Percentiles rank a stretch among this genome's conserved stretches.
These are phyloP conservation scores for Myotis findleyi DNA, from an alignment of 2,797 vertebrate genomes.

Conservation along the genomic window DNA sequence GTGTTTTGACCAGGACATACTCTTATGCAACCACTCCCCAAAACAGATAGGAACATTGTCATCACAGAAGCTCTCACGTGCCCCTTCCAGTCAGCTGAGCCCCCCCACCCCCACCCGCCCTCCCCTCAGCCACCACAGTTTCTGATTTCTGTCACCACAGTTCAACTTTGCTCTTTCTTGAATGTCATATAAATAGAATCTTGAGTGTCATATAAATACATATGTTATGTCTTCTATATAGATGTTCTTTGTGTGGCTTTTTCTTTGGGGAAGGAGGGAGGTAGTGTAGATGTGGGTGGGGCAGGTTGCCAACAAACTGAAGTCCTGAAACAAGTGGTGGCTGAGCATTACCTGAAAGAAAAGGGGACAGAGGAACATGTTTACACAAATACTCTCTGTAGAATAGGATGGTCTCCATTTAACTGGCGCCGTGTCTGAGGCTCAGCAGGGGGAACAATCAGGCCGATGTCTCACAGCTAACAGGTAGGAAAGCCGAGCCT, in stretches of 20 bases:
- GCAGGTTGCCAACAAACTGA: neutral
- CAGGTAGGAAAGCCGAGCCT: neutral
- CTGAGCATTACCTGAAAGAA: neutral
- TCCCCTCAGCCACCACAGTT: neutral
- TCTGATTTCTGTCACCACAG: neutral
- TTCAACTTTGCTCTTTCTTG: neutral
- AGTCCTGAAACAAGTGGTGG: neutral
- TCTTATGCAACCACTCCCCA: neutral
- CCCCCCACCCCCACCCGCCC: neutral
- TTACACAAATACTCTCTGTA: neutral
- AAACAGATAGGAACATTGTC: neutral
- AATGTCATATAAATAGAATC: neutral
- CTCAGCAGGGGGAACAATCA: neutral
- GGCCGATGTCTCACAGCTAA: neutral
- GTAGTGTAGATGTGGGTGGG: neutral
- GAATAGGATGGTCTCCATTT: neutral
- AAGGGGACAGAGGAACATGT: neutral
- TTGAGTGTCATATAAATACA: neutral
- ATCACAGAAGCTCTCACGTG: neutral
- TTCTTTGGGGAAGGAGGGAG: neutral
- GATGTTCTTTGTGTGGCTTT: slow-evolving; percentile 35
- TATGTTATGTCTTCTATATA: neutral
- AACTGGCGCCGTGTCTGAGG: neutral
- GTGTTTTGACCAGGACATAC: neutral
- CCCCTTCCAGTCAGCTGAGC: neutral